A percentile compares a stretch with the other conserved stretches of the same genome.
Conservation (phyloP, 2,113 vertebrate genomes). For the Mustela lutreola region DNA sequence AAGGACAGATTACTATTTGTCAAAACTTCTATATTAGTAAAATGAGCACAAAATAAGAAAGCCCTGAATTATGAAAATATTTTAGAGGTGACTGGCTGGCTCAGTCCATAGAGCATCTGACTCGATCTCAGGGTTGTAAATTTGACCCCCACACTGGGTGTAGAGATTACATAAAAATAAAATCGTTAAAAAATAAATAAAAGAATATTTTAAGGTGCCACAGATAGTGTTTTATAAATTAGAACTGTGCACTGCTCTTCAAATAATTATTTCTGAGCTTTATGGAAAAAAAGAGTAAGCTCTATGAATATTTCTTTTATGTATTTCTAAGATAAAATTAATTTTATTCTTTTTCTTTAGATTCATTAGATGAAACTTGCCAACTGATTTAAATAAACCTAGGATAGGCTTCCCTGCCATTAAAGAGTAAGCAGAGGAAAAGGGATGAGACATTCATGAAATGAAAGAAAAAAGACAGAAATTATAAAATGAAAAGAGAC, state of each 20-base stretch:
- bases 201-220: not conserved
- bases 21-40: conserved; percentile 35
- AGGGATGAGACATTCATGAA: conserved; percentile 18
- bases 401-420: not conserved
- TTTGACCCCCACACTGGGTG: not conserved
- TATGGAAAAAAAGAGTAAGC: not conserved
- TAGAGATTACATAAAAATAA: not conserved
- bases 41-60: conserved; percentile 31
- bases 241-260: not conserved
- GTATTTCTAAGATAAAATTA: conserved; percentile 23
- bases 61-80: conserved; percentile 1
- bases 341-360: conserved; percentile 54
- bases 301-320: conserved; percentile 26
- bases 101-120: not conserved
- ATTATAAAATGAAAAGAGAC: conserved; percentile 16
- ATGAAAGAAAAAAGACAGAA: conserved; percentile 6
- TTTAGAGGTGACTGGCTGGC: not conserved
- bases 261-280: conserved; percentile 19
- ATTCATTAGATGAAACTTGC: conserved; percentile 40
- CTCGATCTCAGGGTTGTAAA: not conserved
- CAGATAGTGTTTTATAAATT: conserved; percentile 1
- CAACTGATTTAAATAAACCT: not conserved
- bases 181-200: not conserved
- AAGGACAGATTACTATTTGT: not conserved
- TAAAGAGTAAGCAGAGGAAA: conserved; percentile 48